Evolutionary conservation across 1,140 invertebrate species (phyloP), one percentile per base, ranked within the genome.

Genomic region (Trichogramma pretiosum): DNA sequence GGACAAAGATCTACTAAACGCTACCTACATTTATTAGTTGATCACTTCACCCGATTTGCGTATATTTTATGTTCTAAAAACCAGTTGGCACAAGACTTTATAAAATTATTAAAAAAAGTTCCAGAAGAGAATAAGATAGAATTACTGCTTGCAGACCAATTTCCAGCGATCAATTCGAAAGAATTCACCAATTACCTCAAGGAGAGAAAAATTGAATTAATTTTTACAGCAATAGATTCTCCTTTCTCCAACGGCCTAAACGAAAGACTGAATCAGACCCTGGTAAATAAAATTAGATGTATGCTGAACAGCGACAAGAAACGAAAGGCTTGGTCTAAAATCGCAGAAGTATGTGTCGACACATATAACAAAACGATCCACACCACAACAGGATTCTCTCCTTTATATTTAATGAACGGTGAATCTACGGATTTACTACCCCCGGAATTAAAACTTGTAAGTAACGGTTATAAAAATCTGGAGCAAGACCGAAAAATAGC

Each of bases 31-130:
- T 14, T 26, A 41, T 24, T 41, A 41, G 21, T 18, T 4, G 39
- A 41, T 18, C 39, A 28, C 22, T 41, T 41, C 10, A 41, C 22
- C 3, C 24, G 39, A 41, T 41, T 5, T 19, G 39, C 39, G n/a
- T 41, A 41, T 26, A 41, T 41, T 30, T 26, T 41, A 26, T 41
- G 39, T 18, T 41, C 39, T 11, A 41, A 41, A 41, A 41, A 26
- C 21, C 39, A 41, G 28, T 16, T 18, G 8, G 23, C 39, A 28
- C 21, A 10, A 2, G 13, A 41, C n/a, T 36, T 36, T 34, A 44
- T 44, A 32, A 34, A 44, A 30, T 30, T 44, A 34, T 33, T 44
- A 11, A 30, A 44, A 34, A 44, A 44, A 34, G 22, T 44, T 23
- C 42, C 26, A n/a, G 19, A 34, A 18, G 42, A 44, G 21, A 23